These are phyloP conservation scores for Schmidtea mediterranea DNA, from an alignment of 1,140 invertebrate species.

Conservation along the genomic window DNA sequence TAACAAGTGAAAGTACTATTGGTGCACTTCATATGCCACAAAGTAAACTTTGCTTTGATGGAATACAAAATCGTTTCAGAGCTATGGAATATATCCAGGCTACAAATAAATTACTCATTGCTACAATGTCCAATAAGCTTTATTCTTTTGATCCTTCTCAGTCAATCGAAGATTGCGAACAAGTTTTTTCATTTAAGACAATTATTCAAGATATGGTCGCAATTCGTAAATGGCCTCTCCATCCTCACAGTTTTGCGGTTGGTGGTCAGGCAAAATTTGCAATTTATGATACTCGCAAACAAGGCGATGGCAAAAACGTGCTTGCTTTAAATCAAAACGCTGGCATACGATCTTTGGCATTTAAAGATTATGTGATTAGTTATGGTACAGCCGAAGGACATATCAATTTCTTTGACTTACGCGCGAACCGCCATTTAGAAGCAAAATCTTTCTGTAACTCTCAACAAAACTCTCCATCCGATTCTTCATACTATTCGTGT, in stretches of 20 bases:
- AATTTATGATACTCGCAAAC: no score
- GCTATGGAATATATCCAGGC: conserved; percentile 1
- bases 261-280: no score
- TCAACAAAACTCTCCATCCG: no score
- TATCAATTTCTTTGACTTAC: conserved; percentile 70
- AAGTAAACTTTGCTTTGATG: not conserved
- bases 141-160: conserved; percentile 3
- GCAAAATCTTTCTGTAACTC: no score
- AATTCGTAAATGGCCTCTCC: not conserved
- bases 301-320: no score
- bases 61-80: not conserved
- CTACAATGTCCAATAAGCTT: not conserved
- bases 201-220: not conserved
- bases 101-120: not conserved
- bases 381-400: conserved; percentile 68
- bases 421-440: conserved; percentile 28
- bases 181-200: no score
- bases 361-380: conserved; percentile 58
- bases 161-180: no score
- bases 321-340: no score
- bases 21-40: not conserved
- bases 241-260: not conserved
- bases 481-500: no score
- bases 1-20: no score
- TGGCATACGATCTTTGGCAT: conserved; percentile 45